Evolutionary conservation across 2,888 invertebrate genomes (phyloP).

Genomic region (Iphiclides podalirius): DNA sequence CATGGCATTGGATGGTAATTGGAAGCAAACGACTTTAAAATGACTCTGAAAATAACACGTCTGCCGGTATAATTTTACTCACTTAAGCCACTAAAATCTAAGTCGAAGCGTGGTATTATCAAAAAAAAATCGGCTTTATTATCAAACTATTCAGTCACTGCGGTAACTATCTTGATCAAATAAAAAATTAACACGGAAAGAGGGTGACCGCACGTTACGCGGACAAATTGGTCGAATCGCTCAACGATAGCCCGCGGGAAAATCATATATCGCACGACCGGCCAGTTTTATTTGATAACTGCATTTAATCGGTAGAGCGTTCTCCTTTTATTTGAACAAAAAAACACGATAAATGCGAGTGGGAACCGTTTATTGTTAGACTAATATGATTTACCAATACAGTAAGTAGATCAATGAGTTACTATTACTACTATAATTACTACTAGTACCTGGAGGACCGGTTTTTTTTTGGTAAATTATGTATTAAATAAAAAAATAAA

Average conservation of each 20-base stretch:
- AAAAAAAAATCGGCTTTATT: constrained; percentile 75
- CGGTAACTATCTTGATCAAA: constrained; percentile 69
- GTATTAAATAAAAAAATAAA: too few species aligned
- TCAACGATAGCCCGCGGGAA: constrained; percentile 43
- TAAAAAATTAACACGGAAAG: constrained; percentile 66
- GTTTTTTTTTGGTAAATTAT: too few species aligned
- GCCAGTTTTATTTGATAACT: constrained; percentile 24
- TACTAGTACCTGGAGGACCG: too few species aligned
- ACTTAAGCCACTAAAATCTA: constrained; percentile 51
- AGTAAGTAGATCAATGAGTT: too few species aligned
- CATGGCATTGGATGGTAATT: constrained; percentile 50
- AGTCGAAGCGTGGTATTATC: constrained; percentile 57
- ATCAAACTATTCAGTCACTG: constrained; percentile 61
- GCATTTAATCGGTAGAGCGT: constrained; percentile 18
- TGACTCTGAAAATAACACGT: constrained; percentile 68
- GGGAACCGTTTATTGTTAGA: too few species aligned
- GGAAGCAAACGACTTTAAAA: constrained; percentile 64
- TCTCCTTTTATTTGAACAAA: constrained; percentile 12
- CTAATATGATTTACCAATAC: too few species aligned
- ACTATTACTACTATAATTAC: too few species aligned
- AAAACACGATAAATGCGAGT: too few species aligned
- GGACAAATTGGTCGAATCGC: constrained; percentile 66
- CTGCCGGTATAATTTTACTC: constrained; percentile 59
- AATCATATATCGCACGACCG: constrained; percentile 36
- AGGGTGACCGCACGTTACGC: constrained; percentile 56